Percentiles rank a stretch among this genome's conserved stretches.
These are phyloP conservation scores for Oophaga sylvatica DNA, from an alignment of 2,797 vertebrate genomes.

Conservation along the genomic window DNA sequence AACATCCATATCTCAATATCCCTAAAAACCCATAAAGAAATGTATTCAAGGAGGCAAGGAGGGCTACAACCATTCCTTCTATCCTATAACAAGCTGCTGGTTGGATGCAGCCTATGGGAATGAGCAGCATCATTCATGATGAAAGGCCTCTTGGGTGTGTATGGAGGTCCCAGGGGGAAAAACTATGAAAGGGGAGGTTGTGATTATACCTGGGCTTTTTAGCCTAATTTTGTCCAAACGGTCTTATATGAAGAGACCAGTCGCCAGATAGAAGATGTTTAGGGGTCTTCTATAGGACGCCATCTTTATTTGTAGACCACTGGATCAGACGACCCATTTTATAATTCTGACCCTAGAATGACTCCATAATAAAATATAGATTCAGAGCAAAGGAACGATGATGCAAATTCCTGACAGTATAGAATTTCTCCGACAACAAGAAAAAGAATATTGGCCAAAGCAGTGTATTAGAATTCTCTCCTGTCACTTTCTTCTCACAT, in stretches of 20 bases:
- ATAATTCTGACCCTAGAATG: slow-evolving; percentile 53
- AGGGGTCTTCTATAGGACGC: too few species aligned
- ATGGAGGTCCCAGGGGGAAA: too few species aligned
- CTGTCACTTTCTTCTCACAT: slow-evolving; percentile 87
- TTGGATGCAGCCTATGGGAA: too few species aligned
- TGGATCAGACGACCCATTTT: slow-evolving; percentile 56
- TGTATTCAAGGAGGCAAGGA: too few species aligned
- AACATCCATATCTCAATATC: too few species aligned
- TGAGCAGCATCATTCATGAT: too few species aligned
- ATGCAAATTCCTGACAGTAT: slow-evolving; percentile 65
- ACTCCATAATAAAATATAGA: slow-evolving; percentile 44
- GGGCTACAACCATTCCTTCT: too few species aligned
- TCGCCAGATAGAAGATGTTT: neutral
- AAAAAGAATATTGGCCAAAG: slow-evolving; percentile 74
- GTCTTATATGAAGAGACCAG: neutral
- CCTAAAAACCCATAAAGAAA: too few species aligned
- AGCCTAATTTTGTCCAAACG: neutral
- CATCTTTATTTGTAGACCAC: neutral
- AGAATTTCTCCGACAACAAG: slow-evolving; percentile 57
- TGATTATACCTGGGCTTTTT: too few species aligned
- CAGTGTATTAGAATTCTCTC: slow-evolving; percentile 71
- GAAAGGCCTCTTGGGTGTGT: too few species aligned
- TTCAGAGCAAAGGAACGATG: slow-evolving; percentile 64
- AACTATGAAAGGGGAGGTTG: too few species aligned
- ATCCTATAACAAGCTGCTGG: neutral